Base-by-base conservation (phyloP, 2,888 invertebrate species). In the Drosophila mulleri region DNA sequence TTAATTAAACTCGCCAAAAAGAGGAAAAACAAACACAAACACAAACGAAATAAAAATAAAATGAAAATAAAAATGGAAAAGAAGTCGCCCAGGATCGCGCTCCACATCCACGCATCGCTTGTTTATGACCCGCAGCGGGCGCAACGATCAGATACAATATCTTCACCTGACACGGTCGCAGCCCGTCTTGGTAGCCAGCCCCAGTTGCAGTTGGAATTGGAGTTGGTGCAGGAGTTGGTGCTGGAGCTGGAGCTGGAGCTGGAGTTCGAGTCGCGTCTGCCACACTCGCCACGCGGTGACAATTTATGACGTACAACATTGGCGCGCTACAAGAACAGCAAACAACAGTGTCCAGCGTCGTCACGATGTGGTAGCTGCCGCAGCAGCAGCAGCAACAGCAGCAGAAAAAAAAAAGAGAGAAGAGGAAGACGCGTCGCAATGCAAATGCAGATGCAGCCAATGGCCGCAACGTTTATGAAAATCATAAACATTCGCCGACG, bases 401-500 rank as follows among this genome's bases (percentile, higher is more conserved):
- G 23, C 41, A 41, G n/a, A 7, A 37, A 11, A 5, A 14, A 14
- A n/a, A 5, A 29, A 29, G 2, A 8, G 29, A 29, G 29, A 52
- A 16, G 54, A 23, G 56, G 16, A 29, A 6, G 26, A 26, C 26
- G 6, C 29, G 8, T 23, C 39, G 57, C 65, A 50, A 67, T 63
- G 71, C 77, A 75, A 76, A 66, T 68, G 52, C 68, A 66, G 66
- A 66, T 68, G 52, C 68, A 66, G 66, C 78, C 75, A 78, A 76
- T 77, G 73, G 75, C 77, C 78, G 78, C 75, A 86, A 84, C 87
- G 86, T 90, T 90, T 92, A 93, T 92, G 92, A 92, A 92, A 92
- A 93, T 92, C 92, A 92, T 93, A 92, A 92, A 92, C 92, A 90
- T 91, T 91, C 87, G 80, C 73, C 80, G 82, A 71, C 82, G 54